Evolutionary conservation across 2,797 vertebrate genomes (phyloP).

Genomic region (Chelidonichthys spinosus): DNA sequence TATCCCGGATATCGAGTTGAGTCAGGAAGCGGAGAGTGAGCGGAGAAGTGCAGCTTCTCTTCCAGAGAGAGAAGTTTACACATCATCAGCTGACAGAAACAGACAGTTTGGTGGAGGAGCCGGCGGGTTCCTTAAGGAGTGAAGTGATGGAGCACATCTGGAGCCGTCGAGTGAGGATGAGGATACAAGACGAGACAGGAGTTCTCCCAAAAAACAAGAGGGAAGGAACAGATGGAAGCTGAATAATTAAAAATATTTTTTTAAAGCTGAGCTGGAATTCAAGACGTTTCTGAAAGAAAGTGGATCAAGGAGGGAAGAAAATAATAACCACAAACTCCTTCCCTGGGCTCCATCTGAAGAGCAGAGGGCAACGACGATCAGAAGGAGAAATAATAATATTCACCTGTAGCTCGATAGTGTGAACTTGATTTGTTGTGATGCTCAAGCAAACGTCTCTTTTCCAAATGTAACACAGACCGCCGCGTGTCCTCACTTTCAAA

Average conservation of each 20-base stretch:
- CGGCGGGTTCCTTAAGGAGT: slow-evolving; percentile 17
- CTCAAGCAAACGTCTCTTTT: neutral
- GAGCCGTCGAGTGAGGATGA: slow-evolving; percentile 31
- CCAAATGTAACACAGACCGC: neutral
- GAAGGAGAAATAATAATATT: neutral
- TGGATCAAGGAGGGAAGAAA: neutral
- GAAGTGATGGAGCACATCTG: slow-evolving; percentile 45
- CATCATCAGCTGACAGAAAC: slow-evolving; percentile 32
- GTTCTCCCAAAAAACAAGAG: slow-evolving; percentile 4
- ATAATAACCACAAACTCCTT: neutral
- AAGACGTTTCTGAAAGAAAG: neutral
- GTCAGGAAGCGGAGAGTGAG: neutral
- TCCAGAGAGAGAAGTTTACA: slow-evolving; percentile 42
- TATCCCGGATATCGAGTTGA: neutral
- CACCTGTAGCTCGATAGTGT: neutral
- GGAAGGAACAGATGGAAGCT: slow-evolving; percentile 5
- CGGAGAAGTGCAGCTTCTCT: neutral
- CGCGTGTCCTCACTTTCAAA: neutral
- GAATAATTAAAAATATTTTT: slow-evolving; percentile 31
- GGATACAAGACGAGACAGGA: slow-evolving; percentile 17
- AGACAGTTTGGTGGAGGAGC: neutral
- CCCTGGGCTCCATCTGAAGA: neutral
- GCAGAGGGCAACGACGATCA: neutral
- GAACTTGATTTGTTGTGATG: neutral
- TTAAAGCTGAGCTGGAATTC: neutral